Conservation (phyloP, 2,113 vertebrate species). For the Cyanistes caeruleus region DNA sequence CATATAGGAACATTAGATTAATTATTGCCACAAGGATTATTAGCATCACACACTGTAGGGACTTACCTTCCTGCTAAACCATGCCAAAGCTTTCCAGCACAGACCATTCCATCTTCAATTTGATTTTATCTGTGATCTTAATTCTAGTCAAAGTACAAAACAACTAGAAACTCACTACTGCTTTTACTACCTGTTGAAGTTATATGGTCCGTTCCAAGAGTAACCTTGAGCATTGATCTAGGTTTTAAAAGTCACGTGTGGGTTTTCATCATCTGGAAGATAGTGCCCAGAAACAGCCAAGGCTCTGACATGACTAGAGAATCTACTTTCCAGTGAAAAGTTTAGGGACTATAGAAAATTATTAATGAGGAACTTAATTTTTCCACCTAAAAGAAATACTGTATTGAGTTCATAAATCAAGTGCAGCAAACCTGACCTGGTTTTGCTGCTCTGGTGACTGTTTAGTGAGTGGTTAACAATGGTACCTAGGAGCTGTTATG, state of each 20-base stretch:
- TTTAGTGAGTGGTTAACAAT: background rate
- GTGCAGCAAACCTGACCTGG: background rate
- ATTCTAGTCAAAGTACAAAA: background rate
- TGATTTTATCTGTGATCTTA: background rate
- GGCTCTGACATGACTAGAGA: background rate
- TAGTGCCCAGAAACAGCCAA: background rate
- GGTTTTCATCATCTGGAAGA: background rate
- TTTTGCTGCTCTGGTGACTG: background rate
- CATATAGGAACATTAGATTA: accelerated
- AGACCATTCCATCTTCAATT: background rate
- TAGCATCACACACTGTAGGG: background rate
- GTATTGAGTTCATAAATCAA: background rate
- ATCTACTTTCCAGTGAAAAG: background rate
- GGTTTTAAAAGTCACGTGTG: background rate
- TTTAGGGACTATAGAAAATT: background rate
- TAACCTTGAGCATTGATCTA: background rate
- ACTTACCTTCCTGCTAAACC: background rate
- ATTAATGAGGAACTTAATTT: background rate
- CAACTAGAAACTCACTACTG: background rate
- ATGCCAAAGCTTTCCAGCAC: background rate
- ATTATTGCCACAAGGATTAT: no score
- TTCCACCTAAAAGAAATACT: background rate
- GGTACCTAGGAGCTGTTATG: background rate
- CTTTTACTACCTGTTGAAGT: background rate
- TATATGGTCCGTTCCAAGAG: background rate